phyloP scores from a whole-genome alignment of 2,797 vertebrate species.

The Denticeps clupeoides region DNA sequence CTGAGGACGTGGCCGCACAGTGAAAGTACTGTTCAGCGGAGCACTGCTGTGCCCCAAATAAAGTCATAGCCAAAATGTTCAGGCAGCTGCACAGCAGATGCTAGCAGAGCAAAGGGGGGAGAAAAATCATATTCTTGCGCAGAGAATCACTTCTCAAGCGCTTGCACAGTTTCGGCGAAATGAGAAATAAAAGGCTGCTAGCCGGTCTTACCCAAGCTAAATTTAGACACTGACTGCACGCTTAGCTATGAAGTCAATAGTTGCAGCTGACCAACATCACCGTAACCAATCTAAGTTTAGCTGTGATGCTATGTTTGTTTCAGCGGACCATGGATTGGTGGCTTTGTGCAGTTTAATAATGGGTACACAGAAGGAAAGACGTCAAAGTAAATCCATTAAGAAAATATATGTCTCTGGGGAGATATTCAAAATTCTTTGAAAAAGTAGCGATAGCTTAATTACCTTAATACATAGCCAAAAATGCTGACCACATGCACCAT shows the following conservation, averaged over 20 bases:
- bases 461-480: no score
- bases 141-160: slow-evolving; percentile 8
- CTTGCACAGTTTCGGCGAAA: slow-evolving; percentile 6
- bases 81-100: slow-evolving; percentile 27
- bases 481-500: no score
- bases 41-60: neutral
- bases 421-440: no score
- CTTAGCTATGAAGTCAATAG: neutral
- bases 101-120: no score
- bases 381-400: no score
- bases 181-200: slow-evolving; percentile 1
- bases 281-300: neutral
- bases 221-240: slow-evolving; percentile 1
- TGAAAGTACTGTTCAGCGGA: neutral
- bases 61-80: slow-evolving; percentile 4
- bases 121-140: slow-evolving; percentile 4
- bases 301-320: neutral
- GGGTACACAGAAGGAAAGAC: no score
- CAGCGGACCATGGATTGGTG: no score
- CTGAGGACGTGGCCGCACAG: neutral
- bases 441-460: no score
- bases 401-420: no score
- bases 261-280: neutral
- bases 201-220: neutral
- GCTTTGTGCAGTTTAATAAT: no score